Percentiles rank a stretch among this genome's conserved stretches.
Evolutionary conservation across 64 coral and sea anemone genomes (phyloP).

Genomic region (Exaiptasia diaphana): DNA sequence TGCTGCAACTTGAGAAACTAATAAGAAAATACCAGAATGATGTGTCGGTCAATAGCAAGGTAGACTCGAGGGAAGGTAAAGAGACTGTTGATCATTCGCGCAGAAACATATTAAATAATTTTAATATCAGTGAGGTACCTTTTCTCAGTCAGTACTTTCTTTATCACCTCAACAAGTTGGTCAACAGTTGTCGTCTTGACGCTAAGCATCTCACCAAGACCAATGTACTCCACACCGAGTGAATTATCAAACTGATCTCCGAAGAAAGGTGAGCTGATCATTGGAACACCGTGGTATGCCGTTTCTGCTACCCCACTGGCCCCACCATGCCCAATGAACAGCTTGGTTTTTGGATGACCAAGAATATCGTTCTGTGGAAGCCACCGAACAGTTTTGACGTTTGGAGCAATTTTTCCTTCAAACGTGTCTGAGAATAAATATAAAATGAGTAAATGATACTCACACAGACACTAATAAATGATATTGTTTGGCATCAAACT

Average conservation of each 20-base stretch:
- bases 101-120: too few species aligned
- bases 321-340: slow-evolving; percentile 52
- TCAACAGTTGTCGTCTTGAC: background rate
- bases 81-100: too few species aligned
- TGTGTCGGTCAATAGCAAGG: too few species aligned
- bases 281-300: slow-evolving; percentile 39
- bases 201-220: slow-evolving; percentile 15
- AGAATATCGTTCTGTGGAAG: slow-evolving; percentile 61
- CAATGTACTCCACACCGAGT: background rate
- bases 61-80: too few species aligned
- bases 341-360: slow-evolving; percentile 20
- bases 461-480: too few species aligned
- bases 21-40: too few species aligned
- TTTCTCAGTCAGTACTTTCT: background rate
- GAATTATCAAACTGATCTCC: slow-evolving; percentile 32
- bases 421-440: background rate
- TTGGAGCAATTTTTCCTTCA: background rate
- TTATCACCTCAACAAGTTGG: slow-evolving; percentile 17
- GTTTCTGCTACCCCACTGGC: slow-evolving; percentile 27
- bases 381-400: slow-evolving; percentile 36
- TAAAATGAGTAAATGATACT: too few species aligned
- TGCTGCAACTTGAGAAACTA: too few species aligned
- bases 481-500: too few species aligned
- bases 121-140: too few species aligned
- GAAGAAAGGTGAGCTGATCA: slow-evolving; percentile 52